Evolutionary conservation across 2,888 invertebrate species (phyloP).

Genomic region (Itoplectis maculator): DNA sequence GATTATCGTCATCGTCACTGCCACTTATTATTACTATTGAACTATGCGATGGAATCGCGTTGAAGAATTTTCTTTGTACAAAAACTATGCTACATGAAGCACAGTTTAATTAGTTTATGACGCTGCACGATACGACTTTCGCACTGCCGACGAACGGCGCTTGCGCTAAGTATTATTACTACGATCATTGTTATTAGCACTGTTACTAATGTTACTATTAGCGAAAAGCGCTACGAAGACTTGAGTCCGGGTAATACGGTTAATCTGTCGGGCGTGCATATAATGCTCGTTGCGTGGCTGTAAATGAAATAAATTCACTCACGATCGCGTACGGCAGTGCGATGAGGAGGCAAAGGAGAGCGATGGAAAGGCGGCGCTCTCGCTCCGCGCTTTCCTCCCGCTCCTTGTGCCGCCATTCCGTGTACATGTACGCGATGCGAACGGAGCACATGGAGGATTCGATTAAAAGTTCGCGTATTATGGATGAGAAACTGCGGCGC

Average conservation of each 20-base stretch:
- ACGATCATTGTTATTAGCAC: neutral
- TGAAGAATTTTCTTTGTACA: too few species aligned
- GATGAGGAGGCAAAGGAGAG: neutral
- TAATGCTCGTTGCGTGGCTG: slow-evolving; percentile 57
- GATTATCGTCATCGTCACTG: too few species aligned
- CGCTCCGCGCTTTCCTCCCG: slow-evolving; percentile 3
- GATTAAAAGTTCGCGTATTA: slow-evolving; percentile 70
- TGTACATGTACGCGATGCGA: slow-evolving; percentile 63
- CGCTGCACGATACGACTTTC: neutral
- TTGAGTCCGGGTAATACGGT: neutral
- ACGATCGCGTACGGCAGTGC: slow-evolving; percentile 13
- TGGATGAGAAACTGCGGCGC: slow-evolving; percentile 44
- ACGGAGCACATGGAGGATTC: slow-evolving; percentile 68
- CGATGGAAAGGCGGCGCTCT: neutral
- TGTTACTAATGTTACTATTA: slow-evolving; percentile 1
- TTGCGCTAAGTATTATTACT: neutral
- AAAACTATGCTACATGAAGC: neutral
- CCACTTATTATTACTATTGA: too few species aligned
- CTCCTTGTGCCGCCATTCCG: slow-evolving; percentile 17
- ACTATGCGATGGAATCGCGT: too few species aligned
- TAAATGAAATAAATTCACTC: slow-evolving; percentile 44
- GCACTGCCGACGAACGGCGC: neutral
- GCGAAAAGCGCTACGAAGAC: neutral
- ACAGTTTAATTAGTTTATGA: neutral
- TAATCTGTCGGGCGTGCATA: slow-evolving; percentile 17